Evolutionary conservation across 2,888 invertebrate genomes (phyloP), one percentile per base, ranked within the genome.

Genomic region (Heliconius charithonia): DNA sequence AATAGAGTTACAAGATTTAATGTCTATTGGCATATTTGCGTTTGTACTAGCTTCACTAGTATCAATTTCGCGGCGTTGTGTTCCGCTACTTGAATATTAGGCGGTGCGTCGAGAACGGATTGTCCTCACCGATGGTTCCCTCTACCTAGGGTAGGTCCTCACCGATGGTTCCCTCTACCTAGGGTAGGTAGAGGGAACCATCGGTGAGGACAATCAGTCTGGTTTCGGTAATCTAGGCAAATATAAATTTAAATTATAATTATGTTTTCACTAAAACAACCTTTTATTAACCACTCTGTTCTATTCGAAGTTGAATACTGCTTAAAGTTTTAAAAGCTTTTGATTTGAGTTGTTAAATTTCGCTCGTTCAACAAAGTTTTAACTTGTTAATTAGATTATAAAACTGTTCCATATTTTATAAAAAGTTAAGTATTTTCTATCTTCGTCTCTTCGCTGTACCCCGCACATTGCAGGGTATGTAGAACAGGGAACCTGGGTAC

Each of bases 281-380:
- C n/a, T 22, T 59, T 59, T n/a, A 59, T 59, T 62, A 25, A 62
- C 10, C 62, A 63, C 27, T 27, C 32, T 32, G 32, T 22, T 32
- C 32, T 66, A 37, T 32, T 66, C 37, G n/a, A 67, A 32, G 32
- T 67, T 22, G 12, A 67, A 67, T 12, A 67, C 22, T n/a, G 37
- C n/a, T 32, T 63, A 27, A 63, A 63, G 63, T 63, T 63, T 63
- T 32, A 66, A 66, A 16, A 32, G 66, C 32, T 66, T 66, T 66
- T 66, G 22, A 32, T 66, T 66, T 66, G 32, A 66, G 66, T 66
- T 66, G 27, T 29, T 19, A 66, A 10, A 32, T 66, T 66, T 66
- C 22, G 22, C n/a, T 32, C 29, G 4, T 32, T 22, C 22, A 22
- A 29, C 25, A 4, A 25, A 25, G 27, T 6, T 32, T 66, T 22